phyloP scores from a whole-genome alignment of 2,797 vertebrate genomes.

The Urocyon cinereoargenteus region DNA sequence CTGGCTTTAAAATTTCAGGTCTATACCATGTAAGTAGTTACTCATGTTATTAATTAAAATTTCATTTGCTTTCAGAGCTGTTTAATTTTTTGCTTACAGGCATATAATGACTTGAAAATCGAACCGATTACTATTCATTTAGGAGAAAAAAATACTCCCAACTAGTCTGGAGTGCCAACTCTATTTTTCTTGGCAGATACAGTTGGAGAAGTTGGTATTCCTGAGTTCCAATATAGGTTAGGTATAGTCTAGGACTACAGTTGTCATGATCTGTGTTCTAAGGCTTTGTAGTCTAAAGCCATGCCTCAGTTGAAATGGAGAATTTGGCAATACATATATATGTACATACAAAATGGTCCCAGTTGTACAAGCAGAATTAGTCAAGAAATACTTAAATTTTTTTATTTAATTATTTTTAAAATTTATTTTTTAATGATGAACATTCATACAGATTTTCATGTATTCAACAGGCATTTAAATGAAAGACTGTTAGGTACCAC shows the following conservation, averaged over 20 bases:
- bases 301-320: neutral
- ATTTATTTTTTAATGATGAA: neutral
- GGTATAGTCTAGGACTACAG: neutral
- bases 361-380: neutral
- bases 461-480: neutral
- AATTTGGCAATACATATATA: neutral
- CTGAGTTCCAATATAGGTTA: neutral
- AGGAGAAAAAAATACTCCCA: slow-evolving; percentile 28
- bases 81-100: slow-evolving; percentile 61
- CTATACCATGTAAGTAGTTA: slow-evolving; percentile 43
- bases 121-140: slow-evolving; percentile 70
- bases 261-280: neutral
- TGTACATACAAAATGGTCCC: neutral
- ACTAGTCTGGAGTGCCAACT: neutral
- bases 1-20: slow-evolving; percentile 53
- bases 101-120: slow-evolving; percentile 68
- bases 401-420: neutral
- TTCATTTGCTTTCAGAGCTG: slow-evolving; percentile 52
- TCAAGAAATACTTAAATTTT: neutral
- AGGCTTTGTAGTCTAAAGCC: neutral
- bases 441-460: neutral
- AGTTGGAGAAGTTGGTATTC: neutral
- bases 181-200: neutral
- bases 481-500: neutral
- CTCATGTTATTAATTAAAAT: slow-evolving; percentile 68